These are phyloP conservation scores for Pyrocoelia pectoralis DNA, from an alignment of 2,888 invertebrate genomes.

Conservation along the genomic window DNA sequence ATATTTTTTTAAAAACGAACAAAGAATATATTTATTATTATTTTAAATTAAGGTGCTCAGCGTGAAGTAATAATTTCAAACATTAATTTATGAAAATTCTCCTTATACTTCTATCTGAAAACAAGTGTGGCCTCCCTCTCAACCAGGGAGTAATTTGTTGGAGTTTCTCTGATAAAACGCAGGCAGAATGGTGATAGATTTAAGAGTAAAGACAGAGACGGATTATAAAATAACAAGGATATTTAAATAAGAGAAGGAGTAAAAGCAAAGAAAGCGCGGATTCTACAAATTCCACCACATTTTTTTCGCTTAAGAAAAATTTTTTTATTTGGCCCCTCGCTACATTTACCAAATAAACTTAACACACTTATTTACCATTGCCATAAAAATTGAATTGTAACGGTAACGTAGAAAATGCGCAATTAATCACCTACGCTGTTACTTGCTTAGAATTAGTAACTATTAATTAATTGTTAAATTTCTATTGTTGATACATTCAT, in stretches of 20 bases:
- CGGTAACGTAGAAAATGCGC: too few species aligned
- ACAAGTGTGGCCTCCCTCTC: constrained; percentile 41
- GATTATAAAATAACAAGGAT: constrained; percentile 58
- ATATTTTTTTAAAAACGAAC: background rate
- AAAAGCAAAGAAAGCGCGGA: constrained; percentile 34
- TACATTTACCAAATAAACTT: background rate
- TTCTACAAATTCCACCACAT: constrained; percentile 35
- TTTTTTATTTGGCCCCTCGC: background rate
- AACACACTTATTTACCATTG: too few species aligned
- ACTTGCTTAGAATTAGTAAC: background rate
- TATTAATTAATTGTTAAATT: background rate
- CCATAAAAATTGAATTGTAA: too few species aligned
- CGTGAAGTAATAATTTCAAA: constrained; percentile 31
- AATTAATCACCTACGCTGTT: too few species aligned
- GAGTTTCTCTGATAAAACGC: constrained; percentile 58
- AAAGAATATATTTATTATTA: constrained; percentile 8
- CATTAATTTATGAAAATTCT: constrained; percentile 56
- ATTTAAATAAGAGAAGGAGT: constrained; percentile 54
- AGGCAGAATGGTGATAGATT: constrained; percentile 60
- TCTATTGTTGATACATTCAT: constrained; percentile 10
- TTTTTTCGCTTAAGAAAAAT: background rate
- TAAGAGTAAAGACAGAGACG: constrained; percentile 57
- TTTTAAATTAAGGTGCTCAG: constrained; percentile 11
- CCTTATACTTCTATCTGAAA: constrained; percentile 34
- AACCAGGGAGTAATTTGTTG: constrained; percentile 56